Evolutionary conservation across 2,888 invertebrate genomes (phyloP).

Genomic region (Drosophila paracracens): DNA sequence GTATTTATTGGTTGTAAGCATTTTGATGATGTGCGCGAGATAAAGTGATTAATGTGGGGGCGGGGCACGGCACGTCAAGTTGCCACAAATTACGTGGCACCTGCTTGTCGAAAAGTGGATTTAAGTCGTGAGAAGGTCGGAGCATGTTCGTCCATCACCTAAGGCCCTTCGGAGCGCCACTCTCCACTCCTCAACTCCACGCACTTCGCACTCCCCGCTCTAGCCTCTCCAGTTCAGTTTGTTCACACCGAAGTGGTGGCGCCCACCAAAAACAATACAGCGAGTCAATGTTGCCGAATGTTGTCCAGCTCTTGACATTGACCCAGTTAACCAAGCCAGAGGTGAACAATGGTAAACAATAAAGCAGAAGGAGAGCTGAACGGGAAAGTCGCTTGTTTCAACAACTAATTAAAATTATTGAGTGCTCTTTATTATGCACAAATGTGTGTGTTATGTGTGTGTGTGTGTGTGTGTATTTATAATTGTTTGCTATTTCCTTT

Average conservation of each 20-base stretch:
- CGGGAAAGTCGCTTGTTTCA: slow-evolving; percentile 57
- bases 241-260: slow-evolving; percentile 50
- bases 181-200: slow-evolving; percentile 9
- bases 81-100: slow-evolving; percentile 77
- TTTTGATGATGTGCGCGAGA: slow-evolving; percentile 45
- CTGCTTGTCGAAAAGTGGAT: slow-evolving; percentile 52
- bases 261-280: slow-evolving; percentile 56
- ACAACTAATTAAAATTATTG: slow-evolving; percentile 72
- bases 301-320: slow-evolving; percentile 66
- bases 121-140: slow-evolving; percentile 60
- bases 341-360: slow-evolving; percentile 15
- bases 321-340: slow-evolving; percentile 66
- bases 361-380: slow-evolving; percentile 22
- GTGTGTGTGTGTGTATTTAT: not conserved
- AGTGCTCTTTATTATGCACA: slow-evolving; percentile 54
- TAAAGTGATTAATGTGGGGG: slow-evolving; percentile 62
- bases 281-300: slow-evolving; percentile 26
- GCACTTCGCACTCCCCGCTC: slow-evolving; percentile 3
- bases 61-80: slow-evolving; percentile 66
- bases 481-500: slow-evolving; percentile 21
- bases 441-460: slow-evolving; percentile 18
- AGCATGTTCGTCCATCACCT: slow-evolving; percentile 29
- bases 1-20: slow-evolving; percentile 13
- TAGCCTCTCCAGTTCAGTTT: slow-evolving; percentile 32
- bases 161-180: slow-evolving; percentile 43